phyloP scores from a whole-genome alignment of 2,797 vertebrate species.

The Urophycis tenuis region DNA sequence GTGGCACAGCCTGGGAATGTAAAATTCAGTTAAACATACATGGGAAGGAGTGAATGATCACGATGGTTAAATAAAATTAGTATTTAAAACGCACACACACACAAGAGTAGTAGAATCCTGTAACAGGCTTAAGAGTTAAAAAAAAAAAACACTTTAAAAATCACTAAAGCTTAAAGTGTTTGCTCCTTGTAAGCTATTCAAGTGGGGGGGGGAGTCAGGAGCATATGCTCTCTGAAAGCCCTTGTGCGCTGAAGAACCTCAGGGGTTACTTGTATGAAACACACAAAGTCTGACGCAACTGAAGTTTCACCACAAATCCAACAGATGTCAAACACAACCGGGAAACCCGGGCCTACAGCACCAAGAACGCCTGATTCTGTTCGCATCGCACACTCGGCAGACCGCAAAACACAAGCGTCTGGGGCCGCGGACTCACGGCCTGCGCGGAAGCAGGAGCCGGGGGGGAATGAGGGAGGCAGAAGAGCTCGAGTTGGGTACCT shows the following conservation, averaged over 20 bases:
- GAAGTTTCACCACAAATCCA: slow-evolving; percentile 21
- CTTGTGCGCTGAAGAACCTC: slow-evolving; percentile 12
- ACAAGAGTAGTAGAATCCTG: no score
- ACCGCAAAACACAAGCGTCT: background rate
- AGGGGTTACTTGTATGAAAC: slow-evolving; percentile 24
- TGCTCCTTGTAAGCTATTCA: slow-evolving; percentile 11
- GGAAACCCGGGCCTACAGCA: slow-evolving; percentile 7
- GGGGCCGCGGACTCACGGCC: background rate
- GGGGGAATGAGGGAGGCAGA: background rate
- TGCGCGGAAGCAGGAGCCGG: background rate
- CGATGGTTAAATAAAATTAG: background rate
- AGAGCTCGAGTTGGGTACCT: slow-evolving; percentile 64
- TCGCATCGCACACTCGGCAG: background rate
- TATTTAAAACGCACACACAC: background rate
- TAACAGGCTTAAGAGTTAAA: background rate
- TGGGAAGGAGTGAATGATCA: background rate
- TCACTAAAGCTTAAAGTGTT: background rate
- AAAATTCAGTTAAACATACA: background rate
- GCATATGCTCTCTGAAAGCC: slow-evolving; percentile 28
- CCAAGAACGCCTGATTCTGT: background rate
- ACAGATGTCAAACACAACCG: background rate
- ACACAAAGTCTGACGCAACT: slow-evolving; percentile 8
- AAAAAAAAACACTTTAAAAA: background rate
- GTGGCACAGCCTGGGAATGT: background rate
- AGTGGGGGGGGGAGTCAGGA: slow-evolving; percentile 27